These are phyloP conservation scores for Sphaerophoria rueppellii DNA, from an alignment of 2,888 invertebrate species.

Conservation along the genomic window DNA sequence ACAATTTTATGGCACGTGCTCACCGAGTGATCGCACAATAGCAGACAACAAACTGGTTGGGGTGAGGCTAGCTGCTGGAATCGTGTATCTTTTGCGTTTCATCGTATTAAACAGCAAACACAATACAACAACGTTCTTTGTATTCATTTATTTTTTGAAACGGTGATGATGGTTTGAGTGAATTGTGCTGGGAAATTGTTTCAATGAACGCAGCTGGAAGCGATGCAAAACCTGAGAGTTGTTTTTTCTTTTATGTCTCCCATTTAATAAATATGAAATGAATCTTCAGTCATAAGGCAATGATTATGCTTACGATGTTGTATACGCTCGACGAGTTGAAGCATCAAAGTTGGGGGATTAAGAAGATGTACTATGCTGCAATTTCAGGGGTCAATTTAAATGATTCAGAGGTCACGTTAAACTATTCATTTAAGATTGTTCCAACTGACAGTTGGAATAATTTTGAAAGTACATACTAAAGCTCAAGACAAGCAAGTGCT, in stretches of 20 bases:
- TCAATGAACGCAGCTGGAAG: slow-evolving; percentile 46
- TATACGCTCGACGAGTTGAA: not conserved
- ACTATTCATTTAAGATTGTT: not conserved
- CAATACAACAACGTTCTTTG: not conserved
- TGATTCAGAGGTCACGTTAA: not conserved
- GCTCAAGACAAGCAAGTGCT: too few relatives aligned
- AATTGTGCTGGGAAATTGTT: slow-evolving; percentile 36
- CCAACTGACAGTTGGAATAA: too few relatives aligned
- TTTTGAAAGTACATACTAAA: too few relatives aligned
- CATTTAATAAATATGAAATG: slow-evolving; percentile 44
- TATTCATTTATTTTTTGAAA: not conserved
- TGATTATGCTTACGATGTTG: not conserved
- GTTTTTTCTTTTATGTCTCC: slow-evolving; percentile 30
- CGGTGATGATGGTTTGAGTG: slow-evolving; percentile 12
- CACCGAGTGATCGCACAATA: slow-evolving; percentile 77
- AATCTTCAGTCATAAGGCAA: slow-evolving; percentile 24
- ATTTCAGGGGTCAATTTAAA: not conserved
- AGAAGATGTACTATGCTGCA: not conserved
- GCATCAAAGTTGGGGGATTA: not conserved
- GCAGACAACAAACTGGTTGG: slow-evolving; percentile 45
- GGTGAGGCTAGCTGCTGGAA: not conserved
- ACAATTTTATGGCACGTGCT: slow-evolving; percentile 76
- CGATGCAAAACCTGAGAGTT: slow-evolving; percentile 38
- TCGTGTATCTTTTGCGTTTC: not conserved
- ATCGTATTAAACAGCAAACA: not conserved